phyloP scores from a whole-genome alignment of 2,888 invertebrate species.

The Dimorphilus gyrociliatus region DNA sequence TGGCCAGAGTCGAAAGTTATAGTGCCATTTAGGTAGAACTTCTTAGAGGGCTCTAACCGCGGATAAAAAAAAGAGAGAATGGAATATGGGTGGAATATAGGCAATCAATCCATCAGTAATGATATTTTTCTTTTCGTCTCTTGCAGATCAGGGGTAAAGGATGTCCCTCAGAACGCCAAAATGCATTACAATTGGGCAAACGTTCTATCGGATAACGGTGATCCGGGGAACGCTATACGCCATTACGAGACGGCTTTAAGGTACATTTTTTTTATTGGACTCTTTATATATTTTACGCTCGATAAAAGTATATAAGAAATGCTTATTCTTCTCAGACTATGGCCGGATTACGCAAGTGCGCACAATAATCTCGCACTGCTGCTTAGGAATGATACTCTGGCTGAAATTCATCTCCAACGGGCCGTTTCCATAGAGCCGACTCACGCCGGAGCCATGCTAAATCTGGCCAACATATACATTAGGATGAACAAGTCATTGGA shows the following conservation, averaged over 20 bases:
- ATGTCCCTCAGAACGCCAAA: slow-evolving; percentile 69
- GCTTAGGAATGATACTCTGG: slow-evolving; percentile 46
- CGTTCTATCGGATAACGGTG: slow-evolving; percentile 58
- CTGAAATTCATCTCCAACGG: slow-evolving; percentile 54
- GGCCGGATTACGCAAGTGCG: slow-evolving; percentile 68
- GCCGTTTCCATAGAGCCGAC: slow-evolving; percentile 46
- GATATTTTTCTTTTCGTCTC: too few species aligned
- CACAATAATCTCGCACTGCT: slow-evolving; percentile 72
- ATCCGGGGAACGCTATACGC: slow-evolving; percentile 53
- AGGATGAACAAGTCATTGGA: too few species aligned
- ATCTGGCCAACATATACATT: slow-evolving; percentile 62
- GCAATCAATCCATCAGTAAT: too few species aligned
- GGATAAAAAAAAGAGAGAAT: too few species aligned
- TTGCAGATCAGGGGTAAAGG: slow-evolving; percentile 58
- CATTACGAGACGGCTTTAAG: slow-evolving; percentile 63
- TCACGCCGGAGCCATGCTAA: slow-evolving; percentile 67
- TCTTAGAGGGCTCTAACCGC: too few species aligned
- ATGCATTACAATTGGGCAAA: slow-evolving; percentile 79
- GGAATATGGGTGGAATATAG: too few species aligned
- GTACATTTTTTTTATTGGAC: too few species aligned
- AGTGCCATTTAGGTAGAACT: too few species aligned
- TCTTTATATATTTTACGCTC: background rate
- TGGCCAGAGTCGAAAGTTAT: too few species aligned
- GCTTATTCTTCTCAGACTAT: slow-evolving; percentile 46
- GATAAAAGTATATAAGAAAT: slow-evolving; percentile 1